Evolutionary conservation across 1,140 invertebrate genomes (phyloP).

Genomic region (Pseudachorutes palmiensis): DNA sequence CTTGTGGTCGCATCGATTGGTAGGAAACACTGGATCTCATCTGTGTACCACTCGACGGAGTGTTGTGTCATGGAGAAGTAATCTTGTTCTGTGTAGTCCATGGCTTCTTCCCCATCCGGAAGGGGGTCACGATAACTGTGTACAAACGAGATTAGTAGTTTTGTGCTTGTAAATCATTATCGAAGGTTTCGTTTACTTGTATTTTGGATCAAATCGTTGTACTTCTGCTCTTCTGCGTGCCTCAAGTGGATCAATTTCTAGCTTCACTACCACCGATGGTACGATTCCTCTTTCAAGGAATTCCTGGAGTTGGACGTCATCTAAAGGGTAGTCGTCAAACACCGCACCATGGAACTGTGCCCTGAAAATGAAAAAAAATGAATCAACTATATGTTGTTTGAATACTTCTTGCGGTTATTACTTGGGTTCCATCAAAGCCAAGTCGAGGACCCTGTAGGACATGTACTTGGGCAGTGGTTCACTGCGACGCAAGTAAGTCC

Average conservation of each 20-base stretch:
- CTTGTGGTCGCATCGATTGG: background rate
- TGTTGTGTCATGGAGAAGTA: background rate
- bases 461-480: slow-evolving; percentile 24
- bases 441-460: slow-evolving; percentile 24
- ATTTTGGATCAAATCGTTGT: slow-evolving; percentile 10
- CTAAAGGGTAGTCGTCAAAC: slow-evolving; percentile 31
- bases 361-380: slow-evolving; percentile 8
- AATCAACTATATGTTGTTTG: background rate
- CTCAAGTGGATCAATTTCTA: slow-evolving; percentile 19
- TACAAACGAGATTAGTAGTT: background rate
- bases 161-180: background rate
- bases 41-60: background rate
- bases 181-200: slow-evolving; percentile 5
- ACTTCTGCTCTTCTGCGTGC: background rate
- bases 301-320: slow-evolving; percentile 21
- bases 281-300: slow-evolving; percentile 25
- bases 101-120: background rate
- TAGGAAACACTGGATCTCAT: slow-evolving; percentile 10
- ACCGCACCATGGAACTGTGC: slow-evolving; percentile 30
- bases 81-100: background rate
- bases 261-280: slow-evolving; percentile 21
- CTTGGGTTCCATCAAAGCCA: slow-evolving; percentile 24
- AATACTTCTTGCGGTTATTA: slow-evolving; percentile 8
- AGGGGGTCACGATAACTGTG: background rate
- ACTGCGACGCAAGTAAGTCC: slow-evolving; percentile 25